Evolutionary conservation across 2,888 invertebrate genomes (phyloP), one percentile per base, ranked within the genome.

Genomic region (Pachydiplax longipennis): DNA sequence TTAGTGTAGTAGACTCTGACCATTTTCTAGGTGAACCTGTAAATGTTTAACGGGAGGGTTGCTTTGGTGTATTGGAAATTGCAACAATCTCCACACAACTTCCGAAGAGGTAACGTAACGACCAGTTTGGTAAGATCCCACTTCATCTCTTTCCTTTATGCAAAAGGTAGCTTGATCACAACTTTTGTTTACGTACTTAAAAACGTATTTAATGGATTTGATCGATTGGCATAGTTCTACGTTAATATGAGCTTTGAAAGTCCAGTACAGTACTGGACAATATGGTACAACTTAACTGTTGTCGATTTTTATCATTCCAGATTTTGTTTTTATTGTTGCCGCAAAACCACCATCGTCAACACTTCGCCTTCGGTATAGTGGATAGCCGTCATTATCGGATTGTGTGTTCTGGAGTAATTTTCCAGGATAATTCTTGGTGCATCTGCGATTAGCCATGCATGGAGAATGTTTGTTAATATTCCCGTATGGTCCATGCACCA

Each of bases 401-500:
- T n/a, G 81, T 58, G 91, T 92, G 48, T 58, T 80, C 15, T 58
- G 80, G 8, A 91, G 12, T 12, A 91, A 90, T 92, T 18, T 35
- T 90, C 3, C 92, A 82, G 92, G 92, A 90, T 81, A 92, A 18
- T 91, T 61, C 91, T 93, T 93, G 15, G 92, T 91, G 91, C 93
- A 94, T 91, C 93, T 93, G 83, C 93, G 93, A 91, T 93, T 93
- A 65, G 91, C 91, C 93, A 94, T 94, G 92, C 94, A 94, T 18
- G 93, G 93, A 80, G 93, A 93, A 91, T 91, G 91, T 44, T 90
- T 91, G 92, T 94, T 94, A 22, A 93, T 90, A 81, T 90, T 91
- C 91, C 94, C 94, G 92, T 94, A 94, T 90, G 94, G 94, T 58
- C 94, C 94, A 93, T 94, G 94, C 83, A 93, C 92, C 93, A n/a